phyloP scores from a whole-genome alignment of 2,888 invertebrate genomes.

The Hyposoter dolosus region DNA sequence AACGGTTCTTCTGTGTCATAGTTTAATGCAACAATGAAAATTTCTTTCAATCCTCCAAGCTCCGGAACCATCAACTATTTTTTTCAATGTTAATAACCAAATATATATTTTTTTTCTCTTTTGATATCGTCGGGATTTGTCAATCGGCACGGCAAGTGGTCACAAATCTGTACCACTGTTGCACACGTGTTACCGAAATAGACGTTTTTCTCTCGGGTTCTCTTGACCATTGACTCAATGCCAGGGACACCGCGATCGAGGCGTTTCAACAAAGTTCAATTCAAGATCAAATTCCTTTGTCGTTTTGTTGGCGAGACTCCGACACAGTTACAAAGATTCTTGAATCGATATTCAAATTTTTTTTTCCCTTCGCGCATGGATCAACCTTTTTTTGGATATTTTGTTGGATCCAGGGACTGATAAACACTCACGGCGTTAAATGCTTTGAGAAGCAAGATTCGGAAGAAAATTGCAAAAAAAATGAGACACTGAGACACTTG shows the following conservation, averaged over 20 bases:
- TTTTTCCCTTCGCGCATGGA: neutral
- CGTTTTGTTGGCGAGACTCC: neutral
- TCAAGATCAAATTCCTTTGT: neutral
- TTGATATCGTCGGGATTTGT: slow-evolving; percentile 14
- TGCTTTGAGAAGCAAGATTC: neutral
- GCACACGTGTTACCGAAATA: slow-evolving; percentile 56
- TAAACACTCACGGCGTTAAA: neutral
- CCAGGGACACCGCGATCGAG: slow-evolving; percentile 45
- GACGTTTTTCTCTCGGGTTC: slow-evolving; percentile 39
- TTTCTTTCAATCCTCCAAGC: neutral
- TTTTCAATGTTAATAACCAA: neutral
- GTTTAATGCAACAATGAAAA: neutral
- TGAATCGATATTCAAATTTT: neutral
- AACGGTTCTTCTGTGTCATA: neutral
- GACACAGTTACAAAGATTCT: neutral
- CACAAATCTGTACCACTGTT: slow-evolving; percentile 42
- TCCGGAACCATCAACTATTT: neutral
- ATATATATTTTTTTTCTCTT: neutral
- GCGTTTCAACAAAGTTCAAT: neutral
- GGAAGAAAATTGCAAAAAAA: neutral
- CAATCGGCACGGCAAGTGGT: slow-evolving; percentile 20
- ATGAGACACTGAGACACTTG: neutral
- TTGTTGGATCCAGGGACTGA: neutral
- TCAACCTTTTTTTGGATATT: neutral
- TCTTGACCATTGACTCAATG: slow-evolving; percentile 48